phyloP scores from a whole-genome alignment of 2,797 vertebrate genomes.

The Lutjanus argentimaculatus region DNA sequence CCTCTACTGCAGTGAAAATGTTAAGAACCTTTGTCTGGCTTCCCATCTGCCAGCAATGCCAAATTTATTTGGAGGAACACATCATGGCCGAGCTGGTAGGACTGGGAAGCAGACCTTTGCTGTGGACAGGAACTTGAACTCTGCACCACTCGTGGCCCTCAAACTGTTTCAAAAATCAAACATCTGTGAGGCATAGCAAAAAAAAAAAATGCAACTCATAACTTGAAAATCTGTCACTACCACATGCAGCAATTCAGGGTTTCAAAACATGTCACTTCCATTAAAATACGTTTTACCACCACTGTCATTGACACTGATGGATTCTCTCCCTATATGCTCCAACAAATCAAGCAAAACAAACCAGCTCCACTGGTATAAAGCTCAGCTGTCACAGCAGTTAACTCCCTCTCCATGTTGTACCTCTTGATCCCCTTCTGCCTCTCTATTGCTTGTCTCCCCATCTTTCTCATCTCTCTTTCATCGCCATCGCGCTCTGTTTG shows the following conservation, averaged over 20 bases:
- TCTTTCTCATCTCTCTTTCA: slow-evolving; percentile 64
- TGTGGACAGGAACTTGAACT: not conserved
- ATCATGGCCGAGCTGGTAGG: not conserved
- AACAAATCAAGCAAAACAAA: slow-evolving; percentile 60
- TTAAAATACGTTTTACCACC: slow-evolving; percentile 21
- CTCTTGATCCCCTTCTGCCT: slow-evolving; percentile 30
- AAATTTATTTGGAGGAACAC: not conserved
- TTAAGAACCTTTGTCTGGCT: not conserved
- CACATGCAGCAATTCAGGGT: not conserved
- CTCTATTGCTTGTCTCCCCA: slow-evolving; percentile 33
- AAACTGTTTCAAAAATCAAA: not conserved
- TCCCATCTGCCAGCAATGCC: not conserved
- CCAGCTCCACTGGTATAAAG: slow-evolving; percentile 33
- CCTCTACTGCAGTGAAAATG: not conserved
- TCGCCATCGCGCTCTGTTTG: slow-evolving; percentile 66
- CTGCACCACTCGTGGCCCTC: not conserved
- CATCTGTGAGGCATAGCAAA: not conserved
- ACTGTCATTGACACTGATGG: slow-evolving; percentile 23
- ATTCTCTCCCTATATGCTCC: slow-evolving; percentile 21
- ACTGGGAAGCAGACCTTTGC: not conserved
- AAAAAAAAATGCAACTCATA: not conserved
- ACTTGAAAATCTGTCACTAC: not conserved
- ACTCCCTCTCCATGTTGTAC: slow-evolving; percentile 35
- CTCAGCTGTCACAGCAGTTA: slow-evolving; percentile 52
- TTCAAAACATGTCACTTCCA: slow-evolving; percentile 12